phyloP scores from a whole-genome alignment of 1,140 invertebrate species.

The Diachasmimorpha longicaudata region DNA sequence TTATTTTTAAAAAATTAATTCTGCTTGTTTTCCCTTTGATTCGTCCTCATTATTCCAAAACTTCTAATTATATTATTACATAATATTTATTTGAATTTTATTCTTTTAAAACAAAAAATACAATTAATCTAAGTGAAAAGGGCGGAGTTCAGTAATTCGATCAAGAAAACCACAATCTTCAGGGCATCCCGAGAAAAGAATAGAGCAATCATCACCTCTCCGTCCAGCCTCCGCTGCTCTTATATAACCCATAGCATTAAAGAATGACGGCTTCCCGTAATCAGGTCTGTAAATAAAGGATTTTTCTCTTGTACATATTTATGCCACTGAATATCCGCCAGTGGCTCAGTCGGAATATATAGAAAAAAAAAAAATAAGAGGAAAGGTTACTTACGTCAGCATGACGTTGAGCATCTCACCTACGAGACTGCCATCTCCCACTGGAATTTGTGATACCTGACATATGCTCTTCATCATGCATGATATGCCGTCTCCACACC shows the following conservation, averaged over 20 bases:
- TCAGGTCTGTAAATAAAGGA: conserved; percentile 50
- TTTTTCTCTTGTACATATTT: neutral
- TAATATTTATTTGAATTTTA: no score
- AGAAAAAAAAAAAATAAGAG: neutral
- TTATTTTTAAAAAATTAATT: no score
- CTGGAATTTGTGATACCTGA: conserved; percentile 54
- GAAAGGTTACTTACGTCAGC: conserved; percentile 55
- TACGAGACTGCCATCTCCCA: conserved; percentile 59
- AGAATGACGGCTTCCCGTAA: conserved; percentile 38
- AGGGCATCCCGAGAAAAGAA: conserved; percentile 48
- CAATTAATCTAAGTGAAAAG: no score
- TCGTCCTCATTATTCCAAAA: no score
- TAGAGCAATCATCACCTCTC: conserved; percentile 47
- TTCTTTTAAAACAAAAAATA: no score
- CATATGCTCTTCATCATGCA: conserved; percentile 62
- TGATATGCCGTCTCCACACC: conserved; percentile 46
- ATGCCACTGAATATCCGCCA: neutral
- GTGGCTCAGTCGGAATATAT: neutral
- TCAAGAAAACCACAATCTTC: conserved; percentile 55
- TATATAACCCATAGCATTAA: conserved; percentile 46
- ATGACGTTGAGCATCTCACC: conserved; percentile 63
- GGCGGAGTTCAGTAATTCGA: conserved; percentile 26
- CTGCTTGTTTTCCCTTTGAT: no score
- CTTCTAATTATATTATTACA: no score
- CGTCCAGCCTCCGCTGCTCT: conserved; percentile 47